phyloP scores from a whole-genome alignment of 1,140 invertebrate genomes.

The Drosophila azteca region DNA sequence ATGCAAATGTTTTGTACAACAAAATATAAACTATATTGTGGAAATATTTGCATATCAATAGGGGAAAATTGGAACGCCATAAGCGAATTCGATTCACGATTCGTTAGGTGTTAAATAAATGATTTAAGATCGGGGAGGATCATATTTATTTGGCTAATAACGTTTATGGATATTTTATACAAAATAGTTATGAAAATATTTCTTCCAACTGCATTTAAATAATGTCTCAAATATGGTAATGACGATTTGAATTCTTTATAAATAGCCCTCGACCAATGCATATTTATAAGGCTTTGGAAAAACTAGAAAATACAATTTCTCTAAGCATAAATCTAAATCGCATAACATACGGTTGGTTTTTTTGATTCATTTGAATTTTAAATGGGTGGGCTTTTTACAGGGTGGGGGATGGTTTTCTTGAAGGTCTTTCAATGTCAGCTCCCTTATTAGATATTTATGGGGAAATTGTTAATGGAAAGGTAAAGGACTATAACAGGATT shows the following conservation, averaged over 20 bases:
- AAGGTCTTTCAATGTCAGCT: too few species aligned
- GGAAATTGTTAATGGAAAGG: too few species aligned
- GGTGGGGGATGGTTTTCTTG: neutral
- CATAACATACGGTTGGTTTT: conserved; percentile 11
- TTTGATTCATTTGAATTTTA: conserved; percentile 3
- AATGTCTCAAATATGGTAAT: neutral
- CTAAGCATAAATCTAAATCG: conserved; percentile 45
- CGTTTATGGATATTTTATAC: too few species aligned
- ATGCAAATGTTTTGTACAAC: conserved; percentile 35
- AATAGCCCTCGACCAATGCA: conserved; percentile 12
- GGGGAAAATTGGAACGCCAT: neutral
- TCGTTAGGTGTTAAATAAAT: neutral
- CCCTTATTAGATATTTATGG: too few species aligned
- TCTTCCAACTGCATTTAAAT: neutral
- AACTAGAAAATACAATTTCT: conserved; percentile 15
- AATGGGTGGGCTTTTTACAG: neutral
- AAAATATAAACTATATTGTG: neutral
- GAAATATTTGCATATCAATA: neutral
- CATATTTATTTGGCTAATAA: too few species aligned
- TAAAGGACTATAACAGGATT: too few species aligned
- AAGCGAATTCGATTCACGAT: neutral
- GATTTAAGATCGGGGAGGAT: too few species aligned
- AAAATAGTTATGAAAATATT: too few species aligned
- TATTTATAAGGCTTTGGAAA: conserved; percentile 33
- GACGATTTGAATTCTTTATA: conserved; percentile 8